Conservation (phyloP, 2,797 vertebrate species). For the Helarctos malayanus region DNA sequence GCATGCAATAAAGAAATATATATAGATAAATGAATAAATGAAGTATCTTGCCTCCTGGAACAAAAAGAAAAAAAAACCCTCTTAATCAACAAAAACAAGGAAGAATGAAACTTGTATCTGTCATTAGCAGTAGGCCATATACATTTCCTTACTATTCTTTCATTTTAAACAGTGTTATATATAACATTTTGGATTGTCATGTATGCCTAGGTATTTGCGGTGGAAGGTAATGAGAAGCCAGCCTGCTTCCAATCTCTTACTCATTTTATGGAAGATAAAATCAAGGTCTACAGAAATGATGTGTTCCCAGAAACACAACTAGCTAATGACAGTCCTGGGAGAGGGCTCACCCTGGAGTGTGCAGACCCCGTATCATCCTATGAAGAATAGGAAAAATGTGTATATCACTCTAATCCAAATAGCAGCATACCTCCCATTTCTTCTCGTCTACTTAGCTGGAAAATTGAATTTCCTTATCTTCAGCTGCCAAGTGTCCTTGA, state of each 20-base stretch:
- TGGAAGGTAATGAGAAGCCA: not conserved
- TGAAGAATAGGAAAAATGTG: constrained; percentile 61
- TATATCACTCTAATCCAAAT: constrained; percentile 67
- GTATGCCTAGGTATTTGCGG: not conserved
- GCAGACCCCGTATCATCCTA: not conserved
- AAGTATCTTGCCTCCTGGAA: not conserved
- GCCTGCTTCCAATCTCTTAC: not conserved
- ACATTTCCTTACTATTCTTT: not conserved
- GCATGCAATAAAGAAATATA: not conserved
- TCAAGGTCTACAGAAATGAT: constrained; percentile 18
- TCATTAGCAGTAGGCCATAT: not conserved
- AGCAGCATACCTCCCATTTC: constrained; percentile 41
- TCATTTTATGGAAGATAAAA: constrained; percentile 54
- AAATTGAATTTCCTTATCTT: constrained; percentile 81
- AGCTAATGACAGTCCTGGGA: not conserved
- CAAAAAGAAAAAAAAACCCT: not conserved
- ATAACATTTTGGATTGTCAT: not conserved
- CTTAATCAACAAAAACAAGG: not conserved
- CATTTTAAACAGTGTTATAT: not conserved
- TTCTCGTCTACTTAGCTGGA: constrained; percentile 72
- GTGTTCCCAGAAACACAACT: constrained; percentile 27
- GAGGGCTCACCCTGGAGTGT: constrained; percentile 19
- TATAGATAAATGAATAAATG: not conserved
- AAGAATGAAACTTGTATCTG: not conserved
- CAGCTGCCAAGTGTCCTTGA: constrained; percentile 73